A percentile compares a stretch with the other conserved stretches of the same genome.
phyloP scores from a whole-genome alignment of 2,888 invertebrate genomes.

The Oithona nana region DNA sequence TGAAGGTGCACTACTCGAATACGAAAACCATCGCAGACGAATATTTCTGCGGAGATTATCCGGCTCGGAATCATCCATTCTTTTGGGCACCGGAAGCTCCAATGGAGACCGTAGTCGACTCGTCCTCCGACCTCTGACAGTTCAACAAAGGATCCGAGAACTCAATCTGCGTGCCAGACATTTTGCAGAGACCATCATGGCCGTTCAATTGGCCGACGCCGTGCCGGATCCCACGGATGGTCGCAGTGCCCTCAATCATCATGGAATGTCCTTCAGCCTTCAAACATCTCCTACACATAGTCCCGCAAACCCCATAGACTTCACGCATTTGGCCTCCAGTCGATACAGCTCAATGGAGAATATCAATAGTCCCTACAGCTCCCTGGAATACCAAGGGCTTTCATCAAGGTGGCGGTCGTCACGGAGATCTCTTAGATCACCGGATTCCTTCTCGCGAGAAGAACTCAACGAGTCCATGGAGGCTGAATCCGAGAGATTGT shows the following conservation, averaged over 20 bases:
- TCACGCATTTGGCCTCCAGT: background rate
- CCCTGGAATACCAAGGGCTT: too few relatives aligned
- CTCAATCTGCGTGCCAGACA: constrained; percentile 31
- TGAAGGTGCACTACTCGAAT: background rate
- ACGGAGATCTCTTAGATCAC: background rate
- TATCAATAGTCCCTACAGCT: background rate
- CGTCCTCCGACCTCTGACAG: constrained; percentile 28
- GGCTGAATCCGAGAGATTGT: background rate
- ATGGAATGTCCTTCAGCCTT: background rate
- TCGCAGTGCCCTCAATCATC: background rate
- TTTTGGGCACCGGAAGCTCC: background rate
- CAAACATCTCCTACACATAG: background rate
- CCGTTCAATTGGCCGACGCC: constrained; percentile 22
- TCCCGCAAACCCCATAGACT: background rate
- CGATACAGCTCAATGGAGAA: background rate
- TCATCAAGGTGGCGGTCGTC: background rate
- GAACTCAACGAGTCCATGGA: background rate
- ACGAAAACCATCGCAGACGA: background rate
- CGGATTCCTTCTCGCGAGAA: background rate
- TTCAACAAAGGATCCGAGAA: constrained; percentile 32
- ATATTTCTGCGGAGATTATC: background rate
- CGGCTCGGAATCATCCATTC: background rate
- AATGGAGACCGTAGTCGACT: constrained; percentile 20
- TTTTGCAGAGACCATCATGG: constrained; percentile 32
- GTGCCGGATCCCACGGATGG: background rate